Evolutionary conservation across 2,113 vertebrate species (phyloP).

Genomic region (Scortum barcoo): DNA sequence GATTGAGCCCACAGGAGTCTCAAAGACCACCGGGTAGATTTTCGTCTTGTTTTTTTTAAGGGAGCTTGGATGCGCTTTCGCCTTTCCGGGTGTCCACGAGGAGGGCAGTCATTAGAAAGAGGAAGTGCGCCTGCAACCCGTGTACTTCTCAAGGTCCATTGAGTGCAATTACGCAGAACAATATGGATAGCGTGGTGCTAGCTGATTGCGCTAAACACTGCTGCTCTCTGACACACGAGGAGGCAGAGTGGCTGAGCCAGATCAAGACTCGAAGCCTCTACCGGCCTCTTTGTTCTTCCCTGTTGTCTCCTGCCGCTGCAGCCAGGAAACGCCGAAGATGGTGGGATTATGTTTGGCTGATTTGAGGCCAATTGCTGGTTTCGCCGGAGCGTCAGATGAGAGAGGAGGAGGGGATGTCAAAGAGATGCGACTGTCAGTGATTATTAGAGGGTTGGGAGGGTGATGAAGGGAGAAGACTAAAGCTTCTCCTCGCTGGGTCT

Average conservation of each 20-base stretch:
- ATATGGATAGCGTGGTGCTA: conserved; percentile 71
- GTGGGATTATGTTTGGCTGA: conserved; percentile 80
- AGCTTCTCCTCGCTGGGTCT: conserved; percentile 63
- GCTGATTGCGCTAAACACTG: conserved; percentile 75
- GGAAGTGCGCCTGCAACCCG: conserved; percentile 29
- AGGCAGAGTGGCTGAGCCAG: conserved; percentile 55
- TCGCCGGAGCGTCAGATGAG: conserved; percentile 54
- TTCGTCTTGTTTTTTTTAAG: background rate
- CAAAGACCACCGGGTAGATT: background rate
- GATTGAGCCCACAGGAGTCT: conserved; percentile 3
- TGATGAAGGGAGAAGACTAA: conserved; percentile 52
- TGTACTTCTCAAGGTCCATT: conserved; percentile 73
- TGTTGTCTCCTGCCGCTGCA: conserved; percentile 36
- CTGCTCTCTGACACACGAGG: conserved; percentile 64
- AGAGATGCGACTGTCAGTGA: conserved; percentile 75
- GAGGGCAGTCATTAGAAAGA: conserved; percentile 18
- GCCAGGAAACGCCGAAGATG: conserved; percentile 65
- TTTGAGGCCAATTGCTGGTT: conserved; percentile 84
- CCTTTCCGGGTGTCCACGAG: background rate
- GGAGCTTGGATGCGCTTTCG: background rate
- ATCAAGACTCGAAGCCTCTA: conserved; percentile 57
- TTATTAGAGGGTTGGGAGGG: conserved; percentile 77
- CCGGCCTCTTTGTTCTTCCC: conserved; percentile 62
- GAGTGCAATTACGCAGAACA: conserved; percentile 82
- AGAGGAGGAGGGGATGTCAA: conserved; percentile 67